phyloP scores from a whole-genome alignment of 2,797 vertebrate genomes.

The Mico argentatus region DNA sequence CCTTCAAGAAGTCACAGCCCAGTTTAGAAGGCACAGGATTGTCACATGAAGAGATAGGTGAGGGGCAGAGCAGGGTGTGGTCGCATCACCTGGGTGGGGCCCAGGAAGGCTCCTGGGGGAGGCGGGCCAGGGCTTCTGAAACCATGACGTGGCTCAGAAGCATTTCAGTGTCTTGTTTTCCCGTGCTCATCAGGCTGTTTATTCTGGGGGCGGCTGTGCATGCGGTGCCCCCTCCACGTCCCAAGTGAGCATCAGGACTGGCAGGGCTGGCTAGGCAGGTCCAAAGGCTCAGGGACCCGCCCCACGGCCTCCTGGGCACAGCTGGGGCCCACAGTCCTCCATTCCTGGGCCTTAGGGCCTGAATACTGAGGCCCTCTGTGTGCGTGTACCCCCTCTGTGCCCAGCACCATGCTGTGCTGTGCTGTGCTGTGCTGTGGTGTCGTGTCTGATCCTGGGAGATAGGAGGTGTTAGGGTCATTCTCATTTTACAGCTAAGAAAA shows the following conservation, averaged over 20 bases:
- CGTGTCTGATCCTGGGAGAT: neutral
- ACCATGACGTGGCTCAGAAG: neutral
- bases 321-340: neutral
- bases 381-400: neutral
- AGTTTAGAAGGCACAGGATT: neutral
- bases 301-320: neutral
- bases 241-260: neutral
- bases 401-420: neutral
- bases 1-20: neutral
- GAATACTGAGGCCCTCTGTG: neutral
- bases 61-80: neutral
- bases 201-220: neutral
- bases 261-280: neutral
- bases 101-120: neutral
- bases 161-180: neutral
- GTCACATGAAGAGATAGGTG: neutral
- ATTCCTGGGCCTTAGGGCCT: neutral
- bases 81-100: neutral
- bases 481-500: constrained; percentile 57
- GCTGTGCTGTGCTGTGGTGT: neutral
- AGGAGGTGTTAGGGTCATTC: neutral
- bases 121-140: neutral
- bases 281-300: neutral
- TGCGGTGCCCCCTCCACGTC: neutral
- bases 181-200: neutral